These are phyloP conservation scores for Chascanopsetta lugubris DNA, from an alignment of 2,113 vertebrate species.

Conservation along the genomic window DNA sequence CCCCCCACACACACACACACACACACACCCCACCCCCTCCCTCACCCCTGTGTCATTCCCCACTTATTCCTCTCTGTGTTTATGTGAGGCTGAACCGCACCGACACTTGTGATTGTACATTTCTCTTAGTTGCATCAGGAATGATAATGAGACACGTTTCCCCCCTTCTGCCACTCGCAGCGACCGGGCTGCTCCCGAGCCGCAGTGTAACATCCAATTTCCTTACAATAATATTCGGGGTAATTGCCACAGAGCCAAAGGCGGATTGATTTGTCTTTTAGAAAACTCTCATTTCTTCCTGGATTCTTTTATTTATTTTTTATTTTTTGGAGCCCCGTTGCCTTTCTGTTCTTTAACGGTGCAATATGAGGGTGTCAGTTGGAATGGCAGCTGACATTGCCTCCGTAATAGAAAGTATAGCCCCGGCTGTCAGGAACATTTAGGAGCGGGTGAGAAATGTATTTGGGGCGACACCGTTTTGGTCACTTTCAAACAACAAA, in stretches of 20 bases:
- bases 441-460: slow-evolving; percentile 57
- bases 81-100: slow-evolving; percentile 34
- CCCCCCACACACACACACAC: too few species aligned
- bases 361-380: slow-evolving; percentile 54
- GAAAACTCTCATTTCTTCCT: slow-evolving; percentile 29
- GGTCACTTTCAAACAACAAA: slow-evolving; percentile 66
- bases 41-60: slow-evolving; percentile 10
- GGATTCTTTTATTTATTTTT: slow-evolving; percentile 52
- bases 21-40: too few species aligned
- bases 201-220: slow-evolving; percentile 51
- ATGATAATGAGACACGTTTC: slow-evolving; percentile 61
- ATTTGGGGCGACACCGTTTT: slow-evolving; percentile 46
- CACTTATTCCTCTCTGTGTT: slow-evolving; percentile 4
- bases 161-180: slow-evolving; percentile 42
- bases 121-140: slow-evolving; percentile 74
- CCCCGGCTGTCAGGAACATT: slow-evolving; percentile 66
- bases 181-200: slow-evolving; percentile 44
- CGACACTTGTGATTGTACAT: slow-evolving; percentile 48
- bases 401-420: slow-evolving; percentile 59
- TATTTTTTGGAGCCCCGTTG: slow-evolving; percentile 47
- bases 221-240: slow-evolving; percentile 30
- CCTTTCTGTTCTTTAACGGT: slow-evolving; percentile 47
- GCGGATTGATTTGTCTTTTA: slow-evolving; percentile 50
- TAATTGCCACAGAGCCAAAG: slow-evolving; percentile 18
- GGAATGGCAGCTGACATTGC: slow-evolving; percentile 66